phyloP scores from a whole-genome alignment of 1,140 invertebrate genomes.

The Akabosia matsudoensis region DNA sequence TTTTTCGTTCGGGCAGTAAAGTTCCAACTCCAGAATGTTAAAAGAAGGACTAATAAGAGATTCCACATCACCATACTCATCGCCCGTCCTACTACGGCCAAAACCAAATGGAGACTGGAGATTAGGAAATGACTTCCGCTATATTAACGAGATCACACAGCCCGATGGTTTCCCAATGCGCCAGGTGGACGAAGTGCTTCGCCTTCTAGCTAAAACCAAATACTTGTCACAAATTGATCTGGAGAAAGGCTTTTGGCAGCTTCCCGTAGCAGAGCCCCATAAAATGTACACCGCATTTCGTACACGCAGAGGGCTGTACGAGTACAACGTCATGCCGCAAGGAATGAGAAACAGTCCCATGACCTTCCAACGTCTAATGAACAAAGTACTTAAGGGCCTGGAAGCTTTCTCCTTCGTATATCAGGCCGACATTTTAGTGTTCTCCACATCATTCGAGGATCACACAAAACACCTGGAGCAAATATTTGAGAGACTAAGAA shows the following conservation, averaged over 20 bases:
- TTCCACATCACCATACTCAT: conserved; percentile 14
- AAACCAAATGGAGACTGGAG: conserved; percentile 19
- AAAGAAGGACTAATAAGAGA: conserved; percentile 27
- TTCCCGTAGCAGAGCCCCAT: not conserved
- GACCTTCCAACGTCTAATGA: conserved; percentile 56
- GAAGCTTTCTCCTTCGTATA: conserved; percentile 52
- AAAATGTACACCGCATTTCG: conserved; percentile 48
- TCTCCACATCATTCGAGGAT: conserved; percentile 47
- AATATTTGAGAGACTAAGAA: conserved; percentile 36
- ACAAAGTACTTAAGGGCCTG: conserved; percentile 50
- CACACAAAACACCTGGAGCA: conserved; percentile 44
- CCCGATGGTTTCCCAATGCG: conserved; percentile 27
- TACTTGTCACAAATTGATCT: conserved; percentile 29
- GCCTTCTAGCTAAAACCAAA: conserved; percentile 6
- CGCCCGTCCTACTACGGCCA: conserved; percentile 21
- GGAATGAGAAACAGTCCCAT: conserved; percentile 54
- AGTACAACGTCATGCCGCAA: conserved; percentile 52
- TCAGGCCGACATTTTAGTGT: conserved; percentile 59
- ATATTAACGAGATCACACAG: conserved; percentile 9
- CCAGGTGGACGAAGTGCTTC: conserved; percentile 1
- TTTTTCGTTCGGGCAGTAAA: conserved; percentile 21
- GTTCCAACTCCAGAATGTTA: conserved; percentile 20
- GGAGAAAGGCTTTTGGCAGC: conserved; percentile 35
- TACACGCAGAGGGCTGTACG: conserved; percentile 50
- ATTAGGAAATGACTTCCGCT: conserved; percentile 25